These are phyloP conservation scores for Corbicula japonica DNA, from an alignment of 2,888 invertebrate species.

Conservation along the genomic window DNA sequence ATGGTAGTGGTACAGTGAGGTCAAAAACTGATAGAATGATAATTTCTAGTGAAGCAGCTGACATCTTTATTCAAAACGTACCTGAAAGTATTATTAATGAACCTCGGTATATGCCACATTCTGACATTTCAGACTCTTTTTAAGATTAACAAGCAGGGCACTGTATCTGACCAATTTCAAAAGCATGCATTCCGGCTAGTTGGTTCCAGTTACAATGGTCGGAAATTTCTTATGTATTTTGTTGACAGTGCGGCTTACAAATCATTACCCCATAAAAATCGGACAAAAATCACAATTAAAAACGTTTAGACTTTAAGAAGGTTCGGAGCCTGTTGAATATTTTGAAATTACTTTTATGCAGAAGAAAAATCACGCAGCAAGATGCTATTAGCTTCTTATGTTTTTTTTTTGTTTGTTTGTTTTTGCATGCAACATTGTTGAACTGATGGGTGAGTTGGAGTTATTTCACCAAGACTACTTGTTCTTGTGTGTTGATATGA, in stretches of 20 bases:
- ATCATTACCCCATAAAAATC: neutral
- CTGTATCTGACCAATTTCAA: constrained; percentile 20
- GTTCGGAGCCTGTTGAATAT: constrained; percentile 24
- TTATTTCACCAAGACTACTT: too few species aligned
- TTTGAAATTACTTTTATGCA: too few species aligned
- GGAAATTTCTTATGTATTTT: neutral
- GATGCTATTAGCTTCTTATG: too few species aligned
- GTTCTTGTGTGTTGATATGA: too few species aligned
- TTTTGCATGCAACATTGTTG: too few species aligned
- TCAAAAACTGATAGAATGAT: constrained; percentile 12
- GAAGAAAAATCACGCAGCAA: constrained; percentile 3
- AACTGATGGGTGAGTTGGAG: too few species aligned
- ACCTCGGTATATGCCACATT: constrained; percentile 35
- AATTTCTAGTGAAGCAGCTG: constrained; percentile 24
- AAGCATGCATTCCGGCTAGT: constrained; percentile 21
- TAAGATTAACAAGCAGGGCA: constrained; percentile 22
- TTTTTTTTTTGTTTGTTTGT: too few species aligned
- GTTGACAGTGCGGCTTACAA: constrained; percentile 9
- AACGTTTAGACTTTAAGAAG: constrained; percentile 4
- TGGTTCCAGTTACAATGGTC: constrained; percentile 10
- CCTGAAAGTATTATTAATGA: constrained; percentile 25
- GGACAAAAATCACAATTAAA: constrained; percentile 16
- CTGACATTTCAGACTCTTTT: constrained; percentile 20
- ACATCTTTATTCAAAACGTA: constrained; percentile 31
- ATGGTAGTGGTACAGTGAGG: constrained; percentile 11